These are phyloP conservation scores for Butorides virescens DNA, from an alignment of 2,113 vertebrate genomes.

Conservation along the genomic window DNA sequence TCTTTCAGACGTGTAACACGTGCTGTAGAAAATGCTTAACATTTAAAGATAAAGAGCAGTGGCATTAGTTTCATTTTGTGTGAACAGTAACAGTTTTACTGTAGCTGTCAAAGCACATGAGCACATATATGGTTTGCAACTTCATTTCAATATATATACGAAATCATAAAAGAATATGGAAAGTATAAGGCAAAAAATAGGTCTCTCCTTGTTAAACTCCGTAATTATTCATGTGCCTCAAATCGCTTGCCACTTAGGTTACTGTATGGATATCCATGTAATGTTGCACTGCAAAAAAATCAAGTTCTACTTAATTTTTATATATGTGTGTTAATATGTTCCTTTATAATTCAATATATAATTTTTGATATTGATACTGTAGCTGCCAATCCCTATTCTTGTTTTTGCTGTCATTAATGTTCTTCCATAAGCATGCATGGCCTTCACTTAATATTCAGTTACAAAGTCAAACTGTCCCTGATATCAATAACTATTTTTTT, in stretches of 20 bases:
- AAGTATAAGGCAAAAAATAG: fast-evolving
- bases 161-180: not conserved
- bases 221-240: not conserved
- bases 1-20: not conserved
- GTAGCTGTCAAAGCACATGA: not conserved
- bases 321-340: not conserved
- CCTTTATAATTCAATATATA: not conserved
- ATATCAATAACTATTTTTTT: not conserved
- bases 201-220: not conserved
- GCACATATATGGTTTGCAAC: not conserved
- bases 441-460: not conserved
- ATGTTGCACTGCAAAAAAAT: not conserved
- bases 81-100: not conserved
- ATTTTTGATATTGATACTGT: not conserved
- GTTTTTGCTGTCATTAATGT: not conserved
- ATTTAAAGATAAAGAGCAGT: not conserved
- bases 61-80: not conserved
- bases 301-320: not conserved
- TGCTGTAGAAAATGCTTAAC: not conserved
- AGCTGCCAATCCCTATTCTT: not conserved
- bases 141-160: not conserved
- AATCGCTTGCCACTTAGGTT: not conserved
- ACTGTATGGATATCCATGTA: not conserved
- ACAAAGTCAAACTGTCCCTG: not conserved
- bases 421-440: not conserved